phyloP scores from a whole-genome alignment of 2,797 vertebrate genomes.

The Mormyrops boulengeri region DNA sequence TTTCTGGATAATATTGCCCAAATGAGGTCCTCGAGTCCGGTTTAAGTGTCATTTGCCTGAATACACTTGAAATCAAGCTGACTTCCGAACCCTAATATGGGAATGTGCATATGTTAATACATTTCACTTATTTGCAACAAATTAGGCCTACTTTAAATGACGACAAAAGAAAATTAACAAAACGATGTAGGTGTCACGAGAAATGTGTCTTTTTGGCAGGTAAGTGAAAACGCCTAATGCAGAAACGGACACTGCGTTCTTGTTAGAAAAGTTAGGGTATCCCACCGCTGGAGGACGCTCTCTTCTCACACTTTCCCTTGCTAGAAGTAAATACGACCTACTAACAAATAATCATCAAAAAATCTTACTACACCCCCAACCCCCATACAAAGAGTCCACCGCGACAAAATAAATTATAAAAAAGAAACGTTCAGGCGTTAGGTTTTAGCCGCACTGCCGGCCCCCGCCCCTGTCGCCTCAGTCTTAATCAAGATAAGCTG shows the following conservation, averaged over 20 bases:
- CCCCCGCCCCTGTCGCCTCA: neutral
- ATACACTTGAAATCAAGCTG: neutral
- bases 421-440: neutral
- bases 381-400: neutral
- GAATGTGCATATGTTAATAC: neutral
- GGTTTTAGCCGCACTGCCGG: neutral
- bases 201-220: neutral
- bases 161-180: neutral
- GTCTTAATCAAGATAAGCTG: neutral
- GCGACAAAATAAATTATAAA: neutral
- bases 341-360: neutral
- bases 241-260: neutral
- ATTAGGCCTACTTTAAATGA: neutral
- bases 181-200: neutral
- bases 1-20: neutral
- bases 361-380: neutral
- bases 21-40: neutral
- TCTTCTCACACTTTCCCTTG: neutral
- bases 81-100: neutral
- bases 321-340: neutral
- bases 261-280: neutral
- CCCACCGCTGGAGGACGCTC: neutral
- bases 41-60: neutral
- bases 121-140: neutral
- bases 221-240: neutral